Evolutionary conservation across 2,888 invertebrate species (phyloP), one percentile per base, ranked within the genome.

Genomic region (Platypus cylindrus): DNA sequence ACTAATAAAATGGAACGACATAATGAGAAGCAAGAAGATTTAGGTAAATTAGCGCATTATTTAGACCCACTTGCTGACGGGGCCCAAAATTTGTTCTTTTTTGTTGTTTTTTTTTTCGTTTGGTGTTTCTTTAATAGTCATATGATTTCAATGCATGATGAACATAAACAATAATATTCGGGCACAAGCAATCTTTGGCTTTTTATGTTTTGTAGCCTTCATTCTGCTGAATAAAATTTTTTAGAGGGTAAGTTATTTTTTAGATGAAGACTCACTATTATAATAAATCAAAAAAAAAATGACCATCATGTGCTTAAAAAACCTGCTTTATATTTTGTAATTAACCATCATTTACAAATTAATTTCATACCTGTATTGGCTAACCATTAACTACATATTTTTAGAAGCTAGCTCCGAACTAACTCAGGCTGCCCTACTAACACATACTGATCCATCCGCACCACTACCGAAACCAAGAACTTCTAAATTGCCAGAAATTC

Each of bases 391-490:
- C 59, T 55, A 54, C 52, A 53, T 62, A 55, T 59, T 62, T 63
- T 53, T 63, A 63, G 62, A 63, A 60, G 49, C 52, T 55, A 53
- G 52, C 58, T 52, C 52, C 54, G 56, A 51, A 56, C 54, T 59
- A 59, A 58, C 53, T 40, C 36, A 47, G 36, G 54, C 55, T 48
- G 38, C 49, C 39, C 50, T 51, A 50, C 50, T 53, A 57, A 54
- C 56, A 49, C 44, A 54, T 43, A 45, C 54, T 39, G 56, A 57
- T 51, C 56, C 56, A 50, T 31, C 36, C 24, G 45, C 55, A 48
- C 67, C 68, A 43, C 65, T 62, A 58, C 67, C 68, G 46, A 67
- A 65, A 52, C 68, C 68, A 32, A 62, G 68, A 41, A 53, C 45
- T 32, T 44, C 45, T 30, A 48, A 53, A 47, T 38, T 45, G 38